Evolutionary conservation across 2,113 vertebrate species (phyloP).

Genomic region (Mustela lutreola): DNA sequence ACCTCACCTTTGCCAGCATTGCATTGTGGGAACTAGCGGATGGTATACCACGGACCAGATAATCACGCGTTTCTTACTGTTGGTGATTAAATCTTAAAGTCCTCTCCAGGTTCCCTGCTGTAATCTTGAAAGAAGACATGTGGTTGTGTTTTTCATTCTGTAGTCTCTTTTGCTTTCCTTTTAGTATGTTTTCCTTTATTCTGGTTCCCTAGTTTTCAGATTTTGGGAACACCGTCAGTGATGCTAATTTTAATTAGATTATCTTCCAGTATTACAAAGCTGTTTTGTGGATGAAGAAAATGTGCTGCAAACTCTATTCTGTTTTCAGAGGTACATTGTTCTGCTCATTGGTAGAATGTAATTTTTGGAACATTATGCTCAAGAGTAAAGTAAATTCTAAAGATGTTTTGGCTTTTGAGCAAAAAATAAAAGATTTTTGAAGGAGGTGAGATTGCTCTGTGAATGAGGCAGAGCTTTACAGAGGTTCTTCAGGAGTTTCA

Average conservation of each 20-base stretch:
- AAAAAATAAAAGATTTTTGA: background rate
- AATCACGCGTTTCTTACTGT: background rate
- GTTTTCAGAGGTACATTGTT: slow-evolving; percentile 17
- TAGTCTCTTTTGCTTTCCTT: background rate
- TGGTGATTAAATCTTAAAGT: background rate
- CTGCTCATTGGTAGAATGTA: slow-evolving; percentile 48
- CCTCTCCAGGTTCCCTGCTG: background rate
- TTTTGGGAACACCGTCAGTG: background rate
- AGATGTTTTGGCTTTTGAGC: slow-evolving; percentile 38
- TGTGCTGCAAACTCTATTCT: background rate
- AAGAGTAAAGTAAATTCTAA: slow-evolving; percentile 13
- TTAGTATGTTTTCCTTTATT: slow-evolving; percentile 55
- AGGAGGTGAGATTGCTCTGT: slow-evolving; percentile 11
- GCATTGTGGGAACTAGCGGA: background rate
- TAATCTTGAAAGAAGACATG: slow-evolving; percentile 8
- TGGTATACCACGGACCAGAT: background rate
- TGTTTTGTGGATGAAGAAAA: slow-evolving; percentile 45
- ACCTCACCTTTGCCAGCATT: slow-evolving; percentile 13
- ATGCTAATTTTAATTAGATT: slow-evolving; percentile 55
- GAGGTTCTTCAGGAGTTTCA: background rate
- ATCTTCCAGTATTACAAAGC: slow-evolving; percentile 29
- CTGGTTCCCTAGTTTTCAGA: slow-evolving; percentile 39
- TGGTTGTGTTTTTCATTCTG: background rate
- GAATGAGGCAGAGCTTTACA: slow-evolving; percentile 25
- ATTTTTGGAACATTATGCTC: slow-evolving; percentile 41